phyloP scores from a whole-genome alignment of 2,888 invertebrate species.

The Noctua pronuba region DNA sequence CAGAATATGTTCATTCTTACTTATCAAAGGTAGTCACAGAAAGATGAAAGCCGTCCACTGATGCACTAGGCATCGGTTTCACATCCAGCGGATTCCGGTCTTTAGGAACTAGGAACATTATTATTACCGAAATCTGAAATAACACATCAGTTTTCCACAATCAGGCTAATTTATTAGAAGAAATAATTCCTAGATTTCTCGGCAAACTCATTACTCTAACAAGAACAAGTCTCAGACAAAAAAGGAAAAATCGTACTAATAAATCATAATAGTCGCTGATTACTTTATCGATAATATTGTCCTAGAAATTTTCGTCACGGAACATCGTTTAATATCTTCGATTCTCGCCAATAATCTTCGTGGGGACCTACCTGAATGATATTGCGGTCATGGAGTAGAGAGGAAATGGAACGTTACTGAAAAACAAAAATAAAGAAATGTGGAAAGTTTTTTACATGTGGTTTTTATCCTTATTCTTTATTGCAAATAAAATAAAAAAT shows the following conservation, averaged over 20 bases:
- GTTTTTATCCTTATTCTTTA: neutral
- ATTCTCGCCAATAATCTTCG: constrained; percentile 41
- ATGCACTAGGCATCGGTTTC: neutral
- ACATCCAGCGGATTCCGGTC: too few relatives aligned
- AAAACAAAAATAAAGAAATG: neutral
- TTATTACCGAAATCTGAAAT: too few relatives aligned
- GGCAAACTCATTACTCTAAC: neutral
- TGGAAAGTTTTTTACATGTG: neutral
- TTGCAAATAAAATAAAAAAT: too few relatives aligned
- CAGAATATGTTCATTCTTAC: neutral
- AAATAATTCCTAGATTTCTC: neutral
- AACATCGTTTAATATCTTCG: constrained; percentile 42
- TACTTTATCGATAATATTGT: constrained; percentile 59
- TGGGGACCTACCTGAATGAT: constrained; percentile 11
- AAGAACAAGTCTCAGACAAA: neutral
- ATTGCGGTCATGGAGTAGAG: constrained; percentile 4
- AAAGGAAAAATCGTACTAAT: constrained; percentile 46
- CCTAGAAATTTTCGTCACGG: constrained; percentile 55
- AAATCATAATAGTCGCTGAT: constrained; percentile 53
- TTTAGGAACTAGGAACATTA: too few relatives aligned
- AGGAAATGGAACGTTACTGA: neutral
- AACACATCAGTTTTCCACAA: neutral
- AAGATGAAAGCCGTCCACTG: too few relatives aligned
- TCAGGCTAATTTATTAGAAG: neutral
- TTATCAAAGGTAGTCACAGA: neutral